Evolutionary conservation across 2,113 vertebrate species (phyloP), one percentile per base, ranked within the genome.

Genomic region (Rhagologus leucostigma): DNA sequence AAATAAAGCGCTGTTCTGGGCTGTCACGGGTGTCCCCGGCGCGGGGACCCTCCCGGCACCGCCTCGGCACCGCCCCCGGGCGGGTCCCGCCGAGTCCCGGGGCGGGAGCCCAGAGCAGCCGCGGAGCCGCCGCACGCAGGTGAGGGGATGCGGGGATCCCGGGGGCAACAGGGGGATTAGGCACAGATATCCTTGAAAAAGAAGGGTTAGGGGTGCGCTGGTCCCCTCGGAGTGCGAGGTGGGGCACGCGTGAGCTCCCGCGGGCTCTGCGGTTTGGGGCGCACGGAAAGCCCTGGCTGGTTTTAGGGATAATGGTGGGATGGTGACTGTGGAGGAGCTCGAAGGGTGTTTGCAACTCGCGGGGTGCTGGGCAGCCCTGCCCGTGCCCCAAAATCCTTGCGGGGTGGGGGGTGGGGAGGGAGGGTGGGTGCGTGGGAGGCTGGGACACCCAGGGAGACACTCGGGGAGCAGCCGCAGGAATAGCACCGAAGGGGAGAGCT

Each of bases 1-100:
- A 7, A 29, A 1, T 0, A 1, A 6, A 2, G 0, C 0, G 14
- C 19, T 1, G 23, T 1, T 1, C 33, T 1, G 39, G 9, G 87
- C 39, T 56, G 56, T 41, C 74, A 2, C 62, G 30, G 33, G 7
- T 52, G 35, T 33, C n/a, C 33, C 77, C 29, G 14, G 21, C 10
- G 1, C 4, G 2, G 41, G 52, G 23, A 42, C 9, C 44, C 42
- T 30, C 42, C 37, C 86, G 42, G 16, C 49, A 6, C 53, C 13
- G 64, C 52, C 82, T 37, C 15, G 16, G 8, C 82, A 60, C 57
- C 15, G 41, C 44, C 65, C 33, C 57, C 21, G 57, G 92, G 73
- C 63, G 78, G 71, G 11, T 57, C 47, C 37, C 35, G 30, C 20
- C 33, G 5, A 8, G 39, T 19, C 81, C 30, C 56, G 41, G 33